Base-by-base conservation (phyloP, 2,888 invertebrate genomes). In the Marronus borbonicus region DNA sequence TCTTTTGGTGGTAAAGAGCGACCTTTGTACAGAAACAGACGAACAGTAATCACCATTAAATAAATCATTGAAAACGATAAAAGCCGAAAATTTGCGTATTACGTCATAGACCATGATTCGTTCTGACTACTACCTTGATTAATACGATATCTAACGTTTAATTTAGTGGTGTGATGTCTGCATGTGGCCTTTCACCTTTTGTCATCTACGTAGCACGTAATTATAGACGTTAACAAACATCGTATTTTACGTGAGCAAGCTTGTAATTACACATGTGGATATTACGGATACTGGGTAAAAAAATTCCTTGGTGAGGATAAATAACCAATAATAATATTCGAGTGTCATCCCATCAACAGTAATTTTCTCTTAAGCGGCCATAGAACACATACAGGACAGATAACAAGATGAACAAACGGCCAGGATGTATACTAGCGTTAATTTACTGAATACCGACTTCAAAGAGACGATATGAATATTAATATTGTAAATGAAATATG, bases 401-500 rank as follows among this genome's bases (percentile, higher is more conserved):
- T 24, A 50, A 50, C 20, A 10, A 24, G 50, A 17, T 20, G 49
- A 66, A n/a, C 50, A 68, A 68, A 68, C 24, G 14, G 24, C 14
- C 50, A 24, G 49, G 49, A 24, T n/a, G 5, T 20, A 28, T n/a
- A 52, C 49, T 14, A 12, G 68, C 50, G 50, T 68, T 68, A 49
- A 50, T 50, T 68, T 68, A 20, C n/a, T 24, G 66, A 66, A 44
- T 17, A 50, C 28, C 20, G 2, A 52, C 50, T 14, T 50, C 68
- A 68, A 50, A 68, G 50, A 28, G 28, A 50, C 50, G 28, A 68
- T 68, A 24, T 58, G 20, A 50, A 68, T 68, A 68, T 68, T 68
- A 68, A 68, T 68, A 68, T 50, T 68, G 68, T 24, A 68, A 24
- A 24, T 50, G 50, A 50, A 68, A 68, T 68, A 66, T 20, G 39